Evolutionary conservation across 2,888 invertebrate genomes (phyloP), one percentile per base, ranked within the genome.

Genomic region (Caradrina kadenii): DNA sequence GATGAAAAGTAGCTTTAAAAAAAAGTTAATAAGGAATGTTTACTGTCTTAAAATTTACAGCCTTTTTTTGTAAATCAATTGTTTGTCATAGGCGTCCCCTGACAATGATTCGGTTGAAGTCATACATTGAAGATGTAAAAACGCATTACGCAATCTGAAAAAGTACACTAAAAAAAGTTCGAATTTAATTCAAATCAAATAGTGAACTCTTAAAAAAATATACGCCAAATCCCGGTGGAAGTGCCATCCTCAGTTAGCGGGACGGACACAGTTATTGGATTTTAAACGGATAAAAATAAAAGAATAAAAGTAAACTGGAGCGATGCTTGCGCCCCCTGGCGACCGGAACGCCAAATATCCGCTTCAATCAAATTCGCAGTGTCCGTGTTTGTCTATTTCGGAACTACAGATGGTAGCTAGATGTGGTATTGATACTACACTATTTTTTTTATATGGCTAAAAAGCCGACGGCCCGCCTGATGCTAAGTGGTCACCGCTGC

Each of bases 281-380:
- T 76, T 69, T 69, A 80, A 81, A 73, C 71, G 65, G 56, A 59
- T 68, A 45, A 73, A 78, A 82, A 62, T 48, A 73, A 72, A 79
- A 65, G 72, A 78, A 73, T 64, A 48, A 71, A 76, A 76, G 52
- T 67, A 56, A 73, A 76, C 48, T 66, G 31, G 52, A 66, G 31
- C 56, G 21, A 63, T 39, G 55, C 31, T 56, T 19, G 61, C 61
- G 55, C 58, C 56, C 60, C 31, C 73, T 71, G 62, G 63, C 69
- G 69, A 55, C 73, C 76, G 76, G 75, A 79, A 76, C 72, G 68
- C 35, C 79, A 73, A 86, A 86, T 85, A 85, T 86, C 83, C 84
- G 84, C 66, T 81, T 80, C 84, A 82, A 83, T 86, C 86, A 86
- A 84, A 79, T 73, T 76, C 79, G 72, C 71, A 68, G 79, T 73